A percentile compares a stretch with the other conserved stretches of the same genome.
phyloP scores from a whole-genome alignment of 1,140 invertebrate species.

The Melanaphis sacchari region DNA sequence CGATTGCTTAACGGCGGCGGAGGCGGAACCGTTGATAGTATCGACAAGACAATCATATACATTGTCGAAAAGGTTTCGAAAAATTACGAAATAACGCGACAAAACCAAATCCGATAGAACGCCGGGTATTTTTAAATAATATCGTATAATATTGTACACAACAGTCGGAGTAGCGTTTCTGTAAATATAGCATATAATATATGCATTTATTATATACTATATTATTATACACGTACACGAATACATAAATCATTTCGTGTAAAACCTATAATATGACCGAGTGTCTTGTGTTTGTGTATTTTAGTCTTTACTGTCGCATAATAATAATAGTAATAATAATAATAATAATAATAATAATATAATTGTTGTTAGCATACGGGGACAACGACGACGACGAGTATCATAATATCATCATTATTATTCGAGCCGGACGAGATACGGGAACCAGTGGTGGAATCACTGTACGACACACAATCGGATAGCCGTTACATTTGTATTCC shows the following conservation, averaged over 20 bases:
- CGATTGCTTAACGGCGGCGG: background rate
- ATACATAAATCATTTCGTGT: background rate
- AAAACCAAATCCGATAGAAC: background rate
- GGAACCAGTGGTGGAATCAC: background rate
- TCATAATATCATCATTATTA: conserved; percentile 16
- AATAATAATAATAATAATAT: no score
- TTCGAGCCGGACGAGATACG: background rate
- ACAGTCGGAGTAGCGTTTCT: background rate
- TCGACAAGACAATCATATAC: conserved; percentile 5
- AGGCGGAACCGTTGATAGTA: background rate
- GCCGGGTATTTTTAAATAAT: background rate
- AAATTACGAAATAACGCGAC: background rate
- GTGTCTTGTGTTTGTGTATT: background rate
- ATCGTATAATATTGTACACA: background rate
- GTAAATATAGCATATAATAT: background rate
- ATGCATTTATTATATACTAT: background rate
- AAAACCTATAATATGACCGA: background rate
- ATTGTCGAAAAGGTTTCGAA: background rate
- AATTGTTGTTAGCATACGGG: background rate
- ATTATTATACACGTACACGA: background rate
- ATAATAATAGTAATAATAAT: background rate
- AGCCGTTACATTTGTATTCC: conserved; percentile 39
- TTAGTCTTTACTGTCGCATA: background rate
- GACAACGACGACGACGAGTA: background rate
- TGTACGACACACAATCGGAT: conserved; percentile 10